Base-by-base conservation (phyloP, 2,113 vertebrate genomes). In the Megalops atlanticus region DNA sequence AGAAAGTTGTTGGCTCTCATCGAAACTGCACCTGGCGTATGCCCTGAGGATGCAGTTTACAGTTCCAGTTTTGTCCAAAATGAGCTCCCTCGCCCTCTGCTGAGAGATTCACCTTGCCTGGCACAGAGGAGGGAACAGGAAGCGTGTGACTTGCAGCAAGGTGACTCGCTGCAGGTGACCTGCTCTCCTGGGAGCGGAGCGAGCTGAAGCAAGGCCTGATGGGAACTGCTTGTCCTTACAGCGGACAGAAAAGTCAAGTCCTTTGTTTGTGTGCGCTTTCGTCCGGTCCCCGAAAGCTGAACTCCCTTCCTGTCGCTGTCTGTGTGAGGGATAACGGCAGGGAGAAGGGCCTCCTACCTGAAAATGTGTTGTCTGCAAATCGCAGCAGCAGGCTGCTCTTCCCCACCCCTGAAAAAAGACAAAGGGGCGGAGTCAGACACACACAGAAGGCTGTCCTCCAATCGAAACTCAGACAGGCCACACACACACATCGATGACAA, bases 291-390 rank as follows among this genome's bases (percentile, higher is more conserved):
- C 11, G 16, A 38, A 10, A 64, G 52, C 52, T 0, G 31, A 64
- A 27, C n/a, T 64, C 7, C 8, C 1, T 58, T n/a, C 8, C 68
- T 0, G 68, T 36, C 31, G 15, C 2, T 70, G 21, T 71, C 40
- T 43, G 39, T 21, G 7, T 40, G 21, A n/a, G 6, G 35, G 24
- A 74, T n/a, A 74, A 36, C 8, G 43, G 47, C 31, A 70, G 64
- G 40, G 39, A 69, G 18, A 31, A 52, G 21, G 79, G 27, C 16
- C 16, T 68, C 93, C 93, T 85, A 96, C 95, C 95, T 94, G 95
- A 96, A 90, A 96, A 96, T 0, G 95, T 95, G 86, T 96, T 96
- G 90, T 96, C 95, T 86, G 95, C 95, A 81, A 96, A 96, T 68
- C 95, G 94, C 82, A 96, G 91, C 72, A 96, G 92, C 83, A 96